Evolutionary conservation across 2,797 vertebrate genomes (phyloP), one percentile per base, ranked within the genome.

Genomic region (Amniataba percoides): DNA sequence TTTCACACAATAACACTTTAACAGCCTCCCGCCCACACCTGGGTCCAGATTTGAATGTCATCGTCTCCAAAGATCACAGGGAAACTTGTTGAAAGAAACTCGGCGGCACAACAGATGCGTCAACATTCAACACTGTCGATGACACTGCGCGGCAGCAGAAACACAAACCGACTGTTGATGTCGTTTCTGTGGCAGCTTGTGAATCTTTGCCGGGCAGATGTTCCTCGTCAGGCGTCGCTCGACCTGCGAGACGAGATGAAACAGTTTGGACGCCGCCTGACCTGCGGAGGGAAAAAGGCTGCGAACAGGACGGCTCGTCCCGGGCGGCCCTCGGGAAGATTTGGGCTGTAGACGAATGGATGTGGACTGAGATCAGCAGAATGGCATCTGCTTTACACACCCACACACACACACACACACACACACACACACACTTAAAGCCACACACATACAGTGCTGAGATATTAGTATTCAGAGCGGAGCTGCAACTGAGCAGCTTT

Each of bases 331-430:
- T 77, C n/a, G 23, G 74, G 53, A 83, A 81, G 78, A 82, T 83
- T 79, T 71, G 84, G 70, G 79, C 55, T 84, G 84, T 62, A 63
- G 83, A 83, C 64, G 84, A 75, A 89, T 81, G 82, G 82, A 90
- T 80, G 88, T 78, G 74, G 74, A 87, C 82, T 89, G 89, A 89
- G 87, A 90, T 90, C 89, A 91, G 80, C 83, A 86, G 84, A 88
- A 89, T 80, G 87, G 87, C 90, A 90, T 91, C 90, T 91, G 90
- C 82, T 88, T 80, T 77, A 68, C 81, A 87, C 87, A 71, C 81
- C 36, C 84, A 63, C 77, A 31, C 81, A 73, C 82, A 62, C 51
- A 57, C 58, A 57, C 16, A 74, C 40, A 49, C 74, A 71, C 73
- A 21, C 34, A 67, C n/a, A n/a, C n/a, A n/a, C n/a, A n/a, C n/a